Base-by-base conservation (phyloP, 2,888 invertebrate species). In the Scaptomyza flava region DNA sequence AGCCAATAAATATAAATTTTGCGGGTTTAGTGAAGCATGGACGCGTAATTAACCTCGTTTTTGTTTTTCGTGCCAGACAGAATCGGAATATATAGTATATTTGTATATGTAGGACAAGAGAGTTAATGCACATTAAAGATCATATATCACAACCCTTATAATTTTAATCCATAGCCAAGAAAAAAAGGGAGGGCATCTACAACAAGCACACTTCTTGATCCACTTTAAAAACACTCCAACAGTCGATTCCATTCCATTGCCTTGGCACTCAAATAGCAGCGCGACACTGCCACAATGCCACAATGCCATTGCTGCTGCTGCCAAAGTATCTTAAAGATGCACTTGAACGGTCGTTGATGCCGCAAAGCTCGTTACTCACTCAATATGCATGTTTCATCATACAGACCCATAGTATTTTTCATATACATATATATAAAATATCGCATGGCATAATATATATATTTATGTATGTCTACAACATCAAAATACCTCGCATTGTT, bases 311-410 rank as follows among this genome's bases (percentile, higher is more conserved):
- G 38, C 14, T 81, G 73, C 76, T 33, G 33, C 76, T n/a, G 64
- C 73, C 68, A 87, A 78, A 82, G 84, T 84, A 84, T 89, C 84
- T 84, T 86, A 74, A 87, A 89, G 89, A 87, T 89, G 89, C 89
- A 89, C 84, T 84, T 74, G 68, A 87, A 33, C 89, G 84, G 89
- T 89, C 84, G 89, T 84, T 89, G 81, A 68, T 80, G 82, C 68
- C 87, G 59, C 60, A 53, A 58, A 46, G 70, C 68, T 78, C 85
- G 79, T 79, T 83, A 85, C 63, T 68, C 74, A 68, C 69, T 68
- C 76, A 52, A 78, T 64, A 63, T 74, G 72, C 77, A 59, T 66
- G 67, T 60, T 71, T 65, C 52, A 66, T 41, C 65, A 52, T 45
- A 36, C 45, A 57, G 45, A 45, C 30, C 34, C 33, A 63, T 51